phyloP scores from a whole-genome alignment of 2,797 vertebrate species.

The Aythya fuligula region DNA sequence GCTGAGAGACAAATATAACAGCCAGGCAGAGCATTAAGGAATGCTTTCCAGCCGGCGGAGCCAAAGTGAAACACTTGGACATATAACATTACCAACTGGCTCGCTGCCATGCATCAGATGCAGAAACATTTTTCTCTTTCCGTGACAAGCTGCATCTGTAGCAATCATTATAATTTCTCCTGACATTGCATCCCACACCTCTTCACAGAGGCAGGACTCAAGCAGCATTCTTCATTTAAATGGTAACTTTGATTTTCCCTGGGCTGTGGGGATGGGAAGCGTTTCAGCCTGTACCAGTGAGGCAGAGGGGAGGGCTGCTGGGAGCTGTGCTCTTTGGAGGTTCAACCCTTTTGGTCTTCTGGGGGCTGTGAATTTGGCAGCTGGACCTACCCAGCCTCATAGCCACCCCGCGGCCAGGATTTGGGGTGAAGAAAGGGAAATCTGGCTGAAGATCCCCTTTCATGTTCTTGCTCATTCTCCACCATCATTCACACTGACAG shows the following conservation, averaged over 20 bases:
- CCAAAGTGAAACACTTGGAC: slow-evolving; percentile 39
- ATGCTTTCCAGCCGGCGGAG: slow-evolving; percentile 50
- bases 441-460: not conserved
- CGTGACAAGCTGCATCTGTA: slow-evolving; percentile 54
- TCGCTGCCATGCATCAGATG: slow-evolving; percentile 21
- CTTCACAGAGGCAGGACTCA: slow-evolving; percentile 16
- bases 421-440: not conserved
- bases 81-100: slow-evolving; percentile 49
- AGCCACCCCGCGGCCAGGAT: not conserved
- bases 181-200: slow-evolving; percentile 37
- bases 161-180: slow-evolving; percentile 57
- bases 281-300: not conserved
- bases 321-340: not conserved
- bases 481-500: not conserved
- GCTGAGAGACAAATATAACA: slow-evolving; percentile 61
- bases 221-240: slow-evolving; percentile 50
- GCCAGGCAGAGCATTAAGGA: slow-evolving; percentile 32
- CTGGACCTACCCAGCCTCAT: not conserved
- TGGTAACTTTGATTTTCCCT: slow-evolving; percentile 20
- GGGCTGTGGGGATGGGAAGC: not conserved
- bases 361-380: not conserved
- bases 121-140: slow-evolving; percentile 30
- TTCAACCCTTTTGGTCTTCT: not conserved
- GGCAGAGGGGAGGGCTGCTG: not conserved
- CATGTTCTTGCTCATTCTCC: not conserved